Conservation (phyloP, 2,113 vertebrate genomes). For the Astur gentilis region DNA sequence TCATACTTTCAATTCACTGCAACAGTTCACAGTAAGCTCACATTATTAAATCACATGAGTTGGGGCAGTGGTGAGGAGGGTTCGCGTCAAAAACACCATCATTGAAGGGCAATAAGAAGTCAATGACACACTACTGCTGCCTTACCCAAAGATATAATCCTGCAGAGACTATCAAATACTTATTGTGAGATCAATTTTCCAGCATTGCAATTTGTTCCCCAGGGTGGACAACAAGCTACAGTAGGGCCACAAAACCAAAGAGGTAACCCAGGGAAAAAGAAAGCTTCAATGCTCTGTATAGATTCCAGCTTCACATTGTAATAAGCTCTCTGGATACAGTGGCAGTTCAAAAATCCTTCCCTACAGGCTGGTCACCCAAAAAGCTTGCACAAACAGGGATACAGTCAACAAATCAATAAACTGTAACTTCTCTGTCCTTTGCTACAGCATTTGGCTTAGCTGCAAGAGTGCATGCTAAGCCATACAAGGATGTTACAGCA, state of each 20-base stretch:
- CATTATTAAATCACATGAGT: not conserved
- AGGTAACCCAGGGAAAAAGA: not conserved
- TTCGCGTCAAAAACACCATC: not conserved
- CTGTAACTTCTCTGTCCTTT: not conserved
- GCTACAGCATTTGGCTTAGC: not conserved
- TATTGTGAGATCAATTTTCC: conserved; percentile 3
- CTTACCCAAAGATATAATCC: not conserved
- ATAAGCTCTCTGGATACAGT: not conserved
- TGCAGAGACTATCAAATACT: not conserved
- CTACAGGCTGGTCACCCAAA: not conserved
- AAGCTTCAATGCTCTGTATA: not conserved
- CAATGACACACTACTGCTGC: not conserved
- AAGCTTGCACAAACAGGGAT: not conserved
- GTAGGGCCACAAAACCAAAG: not conserved
- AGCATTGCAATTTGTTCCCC: not conserved
- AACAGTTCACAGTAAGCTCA: not conserved
- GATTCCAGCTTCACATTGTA: not conserved
- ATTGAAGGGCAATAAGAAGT: not conserved
- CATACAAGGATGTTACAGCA: not conserved
- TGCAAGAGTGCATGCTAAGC: not conserved
- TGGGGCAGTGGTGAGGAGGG: not conserved
- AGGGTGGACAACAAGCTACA: not conserved
- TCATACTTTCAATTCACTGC: not conserved
- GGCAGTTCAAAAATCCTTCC: not conserved
- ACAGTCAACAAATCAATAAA: not conserved